These are phyloP conservation scores for Furcula furcula DNA, from an alignment of 2,888 invertebrate species.

Conservation along the genomic window DNA sequence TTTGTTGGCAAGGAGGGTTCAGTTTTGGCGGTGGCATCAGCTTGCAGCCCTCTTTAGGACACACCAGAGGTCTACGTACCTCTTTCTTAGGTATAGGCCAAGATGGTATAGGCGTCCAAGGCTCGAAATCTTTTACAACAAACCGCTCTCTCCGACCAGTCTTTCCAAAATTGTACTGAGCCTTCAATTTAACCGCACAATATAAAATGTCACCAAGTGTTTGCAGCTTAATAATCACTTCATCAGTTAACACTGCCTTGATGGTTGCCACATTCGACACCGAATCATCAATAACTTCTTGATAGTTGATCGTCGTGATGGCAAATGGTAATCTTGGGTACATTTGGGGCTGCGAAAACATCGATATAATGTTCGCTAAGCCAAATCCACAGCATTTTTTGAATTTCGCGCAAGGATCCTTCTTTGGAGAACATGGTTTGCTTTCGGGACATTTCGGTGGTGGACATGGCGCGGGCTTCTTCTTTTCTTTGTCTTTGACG, in stretches of 20 bases:
- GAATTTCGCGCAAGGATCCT: slow-evolving; percentile 28
- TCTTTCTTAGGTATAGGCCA: slow-evolving; percentile 47
- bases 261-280: background rate
- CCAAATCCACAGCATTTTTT: slow-evolving; percentile 4
- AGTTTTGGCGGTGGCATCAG: slow-evolving; percentile 28
- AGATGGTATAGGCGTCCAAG: slow-evolving; percentile 65
- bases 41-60: slow-evolving; percentile 55
- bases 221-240: slow-evolving; percentile 14
- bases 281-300: background rate
- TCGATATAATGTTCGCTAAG: background rate
- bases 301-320: background rate
- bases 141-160: slow-evolving; percentile 3
- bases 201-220: slow-evolving; percentile 12
- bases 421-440: slow-evolving; percentile 23
- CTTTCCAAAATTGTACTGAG: background rate
- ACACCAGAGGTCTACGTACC: slow-evolving; percentile 30
- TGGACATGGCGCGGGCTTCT: slow-evolving; percentile 15
- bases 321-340: slow-evolving; percentile 5
- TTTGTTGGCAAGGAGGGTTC: slow-evolving; percentile 33
- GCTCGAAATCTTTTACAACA: slow-evolving; percentile 46
- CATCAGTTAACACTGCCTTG: slow-evolving; percentile 13
- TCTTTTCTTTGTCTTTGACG: no score
- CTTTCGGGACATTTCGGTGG: slow-evolving; percentile 19
- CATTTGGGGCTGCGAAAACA: background rate
- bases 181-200: background rate